Evolutionary conservation across 2,797 vertebrate species (phyloP), one percentile per base, ranked within the genome.

Genomic region (Bufotes viridis): DNA sequence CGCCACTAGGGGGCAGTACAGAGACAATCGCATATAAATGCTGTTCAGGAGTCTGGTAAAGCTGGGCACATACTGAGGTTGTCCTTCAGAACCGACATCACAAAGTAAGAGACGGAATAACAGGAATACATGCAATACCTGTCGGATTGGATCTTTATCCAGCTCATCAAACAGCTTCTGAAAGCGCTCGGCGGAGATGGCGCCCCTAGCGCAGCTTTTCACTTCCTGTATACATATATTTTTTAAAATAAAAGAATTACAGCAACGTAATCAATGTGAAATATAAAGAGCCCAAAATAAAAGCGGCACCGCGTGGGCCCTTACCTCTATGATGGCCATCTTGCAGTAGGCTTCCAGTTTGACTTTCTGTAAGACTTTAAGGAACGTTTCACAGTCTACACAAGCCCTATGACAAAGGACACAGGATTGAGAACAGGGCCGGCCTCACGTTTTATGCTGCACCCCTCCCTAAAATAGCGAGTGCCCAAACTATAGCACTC

Each of bases 161-260:
- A 99, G 94, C 74, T 98, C 96, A 17, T 97, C 95, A 88, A 98
- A 99, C 83, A 99, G 93, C 70, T 91, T 95, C 92, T 95, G 95
- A 91, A 99, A 99, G 86, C 95, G 94, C 0, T 94, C 93, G 0
- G 93, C 93, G 0, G 95, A 93, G 86, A 99, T 92, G 14, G 76
- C 91, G 82, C 95, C 93, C 0, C 91, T 92, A 1, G 92, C 80
- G 5, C 90, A 92, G 78, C 91, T 92, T 61, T 53, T 92, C 14
- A 91, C 94, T 26, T 94, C 95, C 97, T 98, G 91, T 17, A 58
- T n/a, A n/a, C n/a, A n/a, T n/a, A n/a, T n/a, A n/a, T n/a, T n/a
- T n/a, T n/a, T n/a, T n/a, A 76, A 18, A 55, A 20, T 15, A n/a
- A 6, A 29, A 82, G 7, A 2, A 51, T 65, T 51, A 7, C 55